phyloP scores from a whole-genome alignment of 2,888 invertebrate species.

The Sarcophaga variegata region DNA sequence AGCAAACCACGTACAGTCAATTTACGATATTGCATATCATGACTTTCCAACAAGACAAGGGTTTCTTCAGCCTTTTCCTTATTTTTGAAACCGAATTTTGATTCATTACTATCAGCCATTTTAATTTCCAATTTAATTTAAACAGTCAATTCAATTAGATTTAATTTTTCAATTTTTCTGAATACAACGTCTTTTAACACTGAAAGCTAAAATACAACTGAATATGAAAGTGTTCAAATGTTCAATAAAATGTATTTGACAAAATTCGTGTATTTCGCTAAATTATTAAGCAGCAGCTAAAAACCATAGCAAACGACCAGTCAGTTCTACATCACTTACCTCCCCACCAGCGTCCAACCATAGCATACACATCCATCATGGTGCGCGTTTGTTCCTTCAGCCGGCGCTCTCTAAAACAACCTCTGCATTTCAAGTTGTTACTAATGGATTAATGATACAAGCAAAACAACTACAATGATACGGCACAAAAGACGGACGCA shows the following conservation, averaged over 20 bases:
- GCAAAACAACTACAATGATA: background rate
- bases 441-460: constrained; percentile 48
- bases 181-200: constrained; percentile 54
- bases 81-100: constrained; percentile 88
- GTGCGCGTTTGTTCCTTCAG: constrained; percentile 2
- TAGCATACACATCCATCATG: background rate
- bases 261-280: constrained; percentile 49
- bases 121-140: background rate
- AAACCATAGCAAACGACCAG: constrained; percentile 4
- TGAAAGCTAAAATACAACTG: constrained; percentile 62
- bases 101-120: constrained; percentile 80
- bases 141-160: background rate
- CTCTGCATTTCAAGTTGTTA: constrained; percentile 53
- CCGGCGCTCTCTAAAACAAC: constrained; percentile 32
- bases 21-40: constrained; percentile 86
- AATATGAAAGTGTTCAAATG: constrained; percentile 55
- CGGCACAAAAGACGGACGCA: background rate
- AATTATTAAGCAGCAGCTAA: constrained; percentile 45
- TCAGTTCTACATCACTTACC: background rate
- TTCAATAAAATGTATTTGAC: constrained; percentile 52
- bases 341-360: background rate
- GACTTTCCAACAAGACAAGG: constrained; percentile 84
- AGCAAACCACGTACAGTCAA: constrained; percentile 85
- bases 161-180: background rate
- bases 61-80: constrained; percentile 87